These are phyloP conservation scores for Melieria crassipennis DNA, from an alignment of 2,888 invertebrate species.

Conservation along the genomic window DNA sequence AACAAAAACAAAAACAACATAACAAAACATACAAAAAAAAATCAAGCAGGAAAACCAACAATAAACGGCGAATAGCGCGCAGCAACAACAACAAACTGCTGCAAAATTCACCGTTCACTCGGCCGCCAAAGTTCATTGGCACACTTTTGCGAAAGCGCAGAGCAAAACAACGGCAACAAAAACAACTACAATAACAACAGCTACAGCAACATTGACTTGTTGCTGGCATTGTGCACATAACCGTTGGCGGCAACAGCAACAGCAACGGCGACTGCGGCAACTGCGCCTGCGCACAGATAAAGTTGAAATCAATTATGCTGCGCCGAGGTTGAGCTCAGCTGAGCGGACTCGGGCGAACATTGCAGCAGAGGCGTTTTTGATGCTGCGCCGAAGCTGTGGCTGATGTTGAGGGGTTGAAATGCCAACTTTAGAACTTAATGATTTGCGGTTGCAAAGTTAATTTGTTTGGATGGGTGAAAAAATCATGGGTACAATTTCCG, in stretches of 20 bases:
- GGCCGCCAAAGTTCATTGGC: conserved; percentile 56
- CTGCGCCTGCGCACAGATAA: neutral
- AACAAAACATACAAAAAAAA: neutral
- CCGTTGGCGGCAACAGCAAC: neutral
- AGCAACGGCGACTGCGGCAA: neutral
- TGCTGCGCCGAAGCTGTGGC: too few relatives aligned
- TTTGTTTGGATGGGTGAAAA: too few relatives aligned
- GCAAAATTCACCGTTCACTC: conserved; percentile 51
- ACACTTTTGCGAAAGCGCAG: conserved; percentile 46
- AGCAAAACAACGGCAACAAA: conserved; percentile 2
- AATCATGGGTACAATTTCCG: too few relatives aligned
- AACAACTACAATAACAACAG: conserved; percentile 21
- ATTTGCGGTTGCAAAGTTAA: too few relatives aligned
- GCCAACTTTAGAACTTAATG: too few relatives aligned
- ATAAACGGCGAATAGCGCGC: too few relatives aligned
- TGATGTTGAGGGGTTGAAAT: too few relatives aligned
- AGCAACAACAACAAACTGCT: neutral
- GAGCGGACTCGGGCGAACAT: too few relatives aligned
- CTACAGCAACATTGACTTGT: conserved; percentile 30
- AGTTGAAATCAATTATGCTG: conserved; percentile 16
- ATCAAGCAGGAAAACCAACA: too few relatives aligned
- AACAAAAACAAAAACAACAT: neutral
- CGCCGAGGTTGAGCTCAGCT: neutral
- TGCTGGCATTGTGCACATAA: conserved; percentile 4
- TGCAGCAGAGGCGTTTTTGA: too few relatives aligned